Conservation (phyloP, 2,797 vertebrate genomes). For the Dallia pectoralis region DNA sequence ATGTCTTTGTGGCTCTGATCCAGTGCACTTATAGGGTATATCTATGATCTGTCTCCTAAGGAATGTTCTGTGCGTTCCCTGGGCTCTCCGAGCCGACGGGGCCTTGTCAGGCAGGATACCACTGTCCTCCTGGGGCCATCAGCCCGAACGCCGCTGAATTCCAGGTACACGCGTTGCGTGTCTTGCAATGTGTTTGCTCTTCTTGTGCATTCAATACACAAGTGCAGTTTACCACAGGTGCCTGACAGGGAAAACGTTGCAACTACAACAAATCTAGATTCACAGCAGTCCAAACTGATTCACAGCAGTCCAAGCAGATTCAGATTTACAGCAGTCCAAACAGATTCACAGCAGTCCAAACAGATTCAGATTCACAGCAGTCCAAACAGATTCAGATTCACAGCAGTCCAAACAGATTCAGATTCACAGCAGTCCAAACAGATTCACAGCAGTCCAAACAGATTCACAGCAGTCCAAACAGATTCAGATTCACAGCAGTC, state of each 20-base stretch:
- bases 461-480: too few species aligned
- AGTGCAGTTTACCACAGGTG: not conserved
- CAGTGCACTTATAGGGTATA: not conserved
- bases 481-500: too few species aligned
- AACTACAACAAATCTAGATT: too few species aligned
- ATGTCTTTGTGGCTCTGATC: not conserved
- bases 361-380: too few species aligned
- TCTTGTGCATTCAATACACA: not conserved
- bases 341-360: too few species aligned
- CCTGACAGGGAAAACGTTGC: not conserved
- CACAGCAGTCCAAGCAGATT: too few species aligned
- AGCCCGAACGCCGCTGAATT: slow-evolving; percentile 77
- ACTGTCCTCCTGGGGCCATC: slow-evolving; percentile 80
- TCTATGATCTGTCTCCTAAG: slow-evolving; percentile 56
- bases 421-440: too few species aligned
- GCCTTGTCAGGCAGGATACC: slow-evolving; percentile 80
- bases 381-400: too few species aligned
- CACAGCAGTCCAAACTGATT: too few species aligned
- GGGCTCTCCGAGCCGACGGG: slow-evolving; percentile 82
- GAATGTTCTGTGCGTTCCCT: slow-evolving; percentile 82
- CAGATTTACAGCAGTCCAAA: too few species aligned
- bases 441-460: too few species aligned
- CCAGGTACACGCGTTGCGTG: slow-evolving; percentile 61
- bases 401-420: too few species aligned
- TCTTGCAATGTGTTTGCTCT: not conserved